phyloP scores from a whole-genome alignment of 2,797 vertebrate genomes.

The Loriculus beryllinus region DNA sequence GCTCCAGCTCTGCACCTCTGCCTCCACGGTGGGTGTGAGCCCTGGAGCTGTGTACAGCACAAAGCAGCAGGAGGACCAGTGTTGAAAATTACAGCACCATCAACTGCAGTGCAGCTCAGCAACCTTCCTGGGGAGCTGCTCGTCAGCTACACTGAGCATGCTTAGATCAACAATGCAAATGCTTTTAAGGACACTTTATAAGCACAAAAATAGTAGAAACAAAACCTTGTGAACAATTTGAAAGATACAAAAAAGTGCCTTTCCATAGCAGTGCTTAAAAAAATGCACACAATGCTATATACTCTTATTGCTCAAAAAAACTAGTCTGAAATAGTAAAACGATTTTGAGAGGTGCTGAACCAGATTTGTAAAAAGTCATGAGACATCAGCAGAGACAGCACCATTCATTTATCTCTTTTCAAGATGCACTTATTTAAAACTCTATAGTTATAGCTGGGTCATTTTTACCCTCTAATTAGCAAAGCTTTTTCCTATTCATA shows the following conservation, averaged over 20 bases:
- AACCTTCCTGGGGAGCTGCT: not conserved
- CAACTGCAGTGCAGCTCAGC: not conserved
- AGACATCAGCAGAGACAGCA: constrained; percentile 60
- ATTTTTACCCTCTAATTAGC: not conserved
- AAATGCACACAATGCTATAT: constrained; percentile 67
- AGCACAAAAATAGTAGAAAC: constrained; percentile 60
- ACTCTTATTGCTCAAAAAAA: constrained; percentile 69
- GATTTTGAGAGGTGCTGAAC: constrained; percentile 37
- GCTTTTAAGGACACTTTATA: constrained; percentile 71
- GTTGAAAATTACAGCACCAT: constrained; percentile 23
- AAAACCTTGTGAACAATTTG: constrained; percentile 47
- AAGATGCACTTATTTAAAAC: not conserved
- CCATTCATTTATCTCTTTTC: constrained; percentile 4
- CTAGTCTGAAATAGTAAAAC: constrained; percentile 34
- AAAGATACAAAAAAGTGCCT: constrained; percentile 68
- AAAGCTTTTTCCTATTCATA: constrained; percentile 30
- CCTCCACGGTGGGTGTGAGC: not conserved
- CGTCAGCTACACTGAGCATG: not conserved
- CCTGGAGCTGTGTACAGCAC: not conserved
- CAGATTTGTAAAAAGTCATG: constrained; percentile 6
- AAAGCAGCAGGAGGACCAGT: not conserved
- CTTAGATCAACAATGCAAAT: constrained; percentile 46
- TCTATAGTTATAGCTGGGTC: constrained; percentile 16
- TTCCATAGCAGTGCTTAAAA: constrained; percentile 63
- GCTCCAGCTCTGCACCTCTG: not conserved